Evolutionary conservation across 2,888 invertebrate species (phyloP).

Genomic region (Busseola fusca): DNA sequence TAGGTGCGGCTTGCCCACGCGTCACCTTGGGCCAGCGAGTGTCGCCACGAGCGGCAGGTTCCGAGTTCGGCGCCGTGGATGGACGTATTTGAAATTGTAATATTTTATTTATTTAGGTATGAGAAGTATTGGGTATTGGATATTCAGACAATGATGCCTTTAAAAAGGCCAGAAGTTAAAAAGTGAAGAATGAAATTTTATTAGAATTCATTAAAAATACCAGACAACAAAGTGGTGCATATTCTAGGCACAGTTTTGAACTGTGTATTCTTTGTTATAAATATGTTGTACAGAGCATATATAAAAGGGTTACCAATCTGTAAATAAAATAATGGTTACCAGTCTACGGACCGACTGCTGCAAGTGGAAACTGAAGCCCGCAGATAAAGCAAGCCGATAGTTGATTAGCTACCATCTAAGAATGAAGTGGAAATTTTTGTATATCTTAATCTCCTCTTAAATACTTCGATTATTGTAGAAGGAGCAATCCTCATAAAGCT

Average conservation of each 20-base stretch:
- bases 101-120: constrained; percentile 18
- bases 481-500: neutral
- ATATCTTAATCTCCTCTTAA: neutral
- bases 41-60: constrained; percentile 48
- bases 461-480: neutral
- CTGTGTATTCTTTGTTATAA: neutral
- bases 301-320: neutral
- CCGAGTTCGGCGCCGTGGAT: constrained; percentile 45
- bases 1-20: constrained; percentile 56
- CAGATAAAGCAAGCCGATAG: neutral
- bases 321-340: too few species aligned
- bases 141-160: neutral
- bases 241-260: neutral
- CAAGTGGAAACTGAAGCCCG: neutral
- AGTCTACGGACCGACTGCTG: neutral
- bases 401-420: neutral
- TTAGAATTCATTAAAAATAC: neutral
- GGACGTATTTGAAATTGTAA: constrained; percentile 36
- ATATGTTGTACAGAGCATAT: neutral
- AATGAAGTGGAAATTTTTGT: neutral
- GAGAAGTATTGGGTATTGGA: neutral
- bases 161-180: neutral
- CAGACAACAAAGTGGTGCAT: neutral
- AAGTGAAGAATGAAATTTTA: neutral
- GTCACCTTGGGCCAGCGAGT: constrained; percentile 55